phyloP scores from a whole-genome alignment of 2,888 invertebrate species.

The Acronicta psi region DNA sequence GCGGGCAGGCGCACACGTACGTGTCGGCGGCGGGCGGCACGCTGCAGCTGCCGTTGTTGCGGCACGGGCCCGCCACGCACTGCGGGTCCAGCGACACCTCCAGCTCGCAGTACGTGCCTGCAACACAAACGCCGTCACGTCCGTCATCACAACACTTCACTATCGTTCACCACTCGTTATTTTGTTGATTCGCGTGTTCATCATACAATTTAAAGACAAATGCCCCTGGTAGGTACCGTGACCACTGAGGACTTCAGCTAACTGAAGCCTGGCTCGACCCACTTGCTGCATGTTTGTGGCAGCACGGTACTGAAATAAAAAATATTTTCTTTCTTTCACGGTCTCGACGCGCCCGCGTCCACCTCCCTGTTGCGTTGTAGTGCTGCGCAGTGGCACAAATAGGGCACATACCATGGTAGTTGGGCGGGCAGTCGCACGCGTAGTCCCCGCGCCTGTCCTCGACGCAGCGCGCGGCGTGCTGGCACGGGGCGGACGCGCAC shows the following conservation, averaged over 20 bases:
- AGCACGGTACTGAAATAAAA: too few species aligned
- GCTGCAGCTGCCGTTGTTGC: slow-evolving; percentile 93
- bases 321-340: too few species aligned
- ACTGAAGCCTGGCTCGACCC: too few species aligned
- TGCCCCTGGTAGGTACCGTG: too few species aligned
- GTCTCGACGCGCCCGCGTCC: slow-evolving; percentile 93
- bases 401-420: slow-evolving; percentile 90
- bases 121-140: neutral
- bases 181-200: too few species aligned
- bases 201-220: too few species aligned
- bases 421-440: slow-evolving; percentile 91
- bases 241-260: too few species aligned
- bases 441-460: slow-evolving; percentile 91
- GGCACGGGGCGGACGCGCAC: slow-evolving; percentile 92
- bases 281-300: too few species aligned
- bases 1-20: slow-evolving; percentile 89
- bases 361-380: slow-evolving; percentile 96
- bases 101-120: slow-evolving; percentile 92
- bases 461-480: slow-evolving; percentile 90
- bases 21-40: slow-evolving; percentile 88
- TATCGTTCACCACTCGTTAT: too few species aligned
- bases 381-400: slow-evolving; percentile 95
- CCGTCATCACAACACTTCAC: too few species aligned
- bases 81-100: slow-evolving; percentile 91
- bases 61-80: slow-evolving; percentile 94